Percentiles rank a stretch among this genome's conserved stretches.
phyloP scores from a whole-genome alignment of 64 coral and sea anemone species.

The Dendronephthya gigantea region DNA sequence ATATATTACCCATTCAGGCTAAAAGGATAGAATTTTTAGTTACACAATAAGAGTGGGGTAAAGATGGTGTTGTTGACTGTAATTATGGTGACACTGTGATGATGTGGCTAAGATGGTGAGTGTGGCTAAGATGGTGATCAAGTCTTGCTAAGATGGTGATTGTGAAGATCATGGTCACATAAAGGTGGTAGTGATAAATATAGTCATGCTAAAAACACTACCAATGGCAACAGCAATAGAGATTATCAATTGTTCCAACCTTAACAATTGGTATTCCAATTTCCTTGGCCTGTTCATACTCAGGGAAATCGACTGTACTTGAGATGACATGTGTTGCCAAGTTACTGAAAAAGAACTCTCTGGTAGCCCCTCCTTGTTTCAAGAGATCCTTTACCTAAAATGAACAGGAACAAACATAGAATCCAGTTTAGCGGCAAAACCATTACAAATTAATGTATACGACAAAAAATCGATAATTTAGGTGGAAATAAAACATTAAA shows the following conservation, averaged over 20 bases:
- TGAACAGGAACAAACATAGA: neutral
- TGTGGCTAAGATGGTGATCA: neutral
- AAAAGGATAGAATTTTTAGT: neutral
- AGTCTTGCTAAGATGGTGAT: too few relatives aligned
- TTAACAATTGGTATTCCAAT: slow-evolving; percentile 62
- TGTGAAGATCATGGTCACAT: neutral
- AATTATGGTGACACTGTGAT: too few relatives aligned
- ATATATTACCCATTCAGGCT: neutral
- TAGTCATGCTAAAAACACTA: too few relatives aligned
- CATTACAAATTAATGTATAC: too few relatives aligned
- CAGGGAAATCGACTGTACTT: slow-evolving; percentile 39
- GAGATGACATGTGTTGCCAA: slow-evolving; percentile 87
- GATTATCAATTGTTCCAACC: slow-evolving; percentile 10
- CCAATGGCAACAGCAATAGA: too few relatives aligned
- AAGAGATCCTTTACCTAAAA: slow-evolving; percentile 70
- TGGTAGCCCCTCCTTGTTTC: slow-evolving; percentile 70
- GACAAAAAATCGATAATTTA: too few relatives aligned
- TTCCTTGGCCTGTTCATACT: slow-evolving; percentile 71
- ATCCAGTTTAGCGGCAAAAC: neutral
- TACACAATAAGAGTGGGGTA: neutral
- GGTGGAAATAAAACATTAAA: too few relatives aligned
- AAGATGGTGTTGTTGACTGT: too few relatives aligned
- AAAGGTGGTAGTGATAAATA: neutral
- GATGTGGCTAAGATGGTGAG: too few relatives aligned
- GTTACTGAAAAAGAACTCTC: slow-evolving; percentile 92